phyloP scores from a whole-genome alignment of 2,113 vertebrate species.

The Chunga burmeisteri region DNA sequence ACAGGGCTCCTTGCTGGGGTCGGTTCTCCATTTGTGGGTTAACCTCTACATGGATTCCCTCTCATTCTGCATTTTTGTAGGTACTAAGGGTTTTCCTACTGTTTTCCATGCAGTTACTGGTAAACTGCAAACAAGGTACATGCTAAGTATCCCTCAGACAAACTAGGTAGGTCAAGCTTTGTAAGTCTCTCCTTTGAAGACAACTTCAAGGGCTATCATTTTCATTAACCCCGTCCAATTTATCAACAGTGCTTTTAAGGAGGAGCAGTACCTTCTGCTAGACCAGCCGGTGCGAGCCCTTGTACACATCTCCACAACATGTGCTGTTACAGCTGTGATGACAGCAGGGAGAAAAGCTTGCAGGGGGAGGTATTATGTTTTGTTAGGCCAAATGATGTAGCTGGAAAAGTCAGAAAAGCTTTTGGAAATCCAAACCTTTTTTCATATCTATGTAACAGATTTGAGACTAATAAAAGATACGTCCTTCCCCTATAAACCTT shows the following conservation, averaged over 20 bases:
- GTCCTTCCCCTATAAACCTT: background rate
- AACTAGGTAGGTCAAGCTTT: background rate
- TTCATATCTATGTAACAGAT: background rate
- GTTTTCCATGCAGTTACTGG: background rate
- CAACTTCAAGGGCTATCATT: background rate
- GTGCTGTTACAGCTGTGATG: rapidly evolving
- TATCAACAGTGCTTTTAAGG: background rate
- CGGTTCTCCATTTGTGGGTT: background rate
- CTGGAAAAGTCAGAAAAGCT: background rate
- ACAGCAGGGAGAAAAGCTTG: no score
- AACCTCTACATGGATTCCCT: background rate
- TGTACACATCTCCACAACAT: rapidly evolving
- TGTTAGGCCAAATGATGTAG: background rate
- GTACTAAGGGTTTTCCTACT: background rate
- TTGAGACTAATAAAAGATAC: background rate
- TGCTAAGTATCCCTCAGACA: background rate
- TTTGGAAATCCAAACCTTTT: background rate
- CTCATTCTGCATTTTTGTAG: background rate
- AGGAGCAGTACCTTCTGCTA: background rate
- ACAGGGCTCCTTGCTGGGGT: background rate
- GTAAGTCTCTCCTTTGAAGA: background rate
- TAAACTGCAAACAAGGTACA: no score
- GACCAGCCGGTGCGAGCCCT: rapidly evolving
- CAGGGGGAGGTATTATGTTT: background rate
- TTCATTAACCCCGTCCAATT: no score